phyloP scores from a whole-genome alignment of 2,113 vertebrate species.

The Myotis yumanensis region DNA sequence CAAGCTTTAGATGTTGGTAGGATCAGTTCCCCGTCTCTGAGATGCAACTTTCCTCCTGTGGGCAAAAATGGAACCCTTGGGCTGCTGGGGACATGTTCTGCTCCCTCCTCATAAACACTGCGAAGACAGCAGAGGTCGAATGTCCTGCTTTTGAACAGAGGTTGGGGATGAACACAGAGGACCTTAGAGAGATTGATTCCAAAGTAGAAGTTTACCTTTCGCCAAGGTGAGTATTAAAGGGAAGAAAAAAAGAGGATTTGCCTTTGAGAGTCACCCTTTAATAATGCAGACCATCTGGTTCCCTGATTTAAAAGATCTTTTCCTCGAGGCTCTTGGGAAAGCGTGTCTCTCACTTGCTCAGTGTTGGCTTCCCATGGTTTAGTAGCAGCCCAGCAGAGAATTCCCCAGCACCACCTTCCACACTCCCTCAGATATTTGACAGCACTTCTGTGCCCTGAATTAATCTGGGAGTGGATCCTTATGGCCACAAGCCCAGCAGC shows the following conservation, averaged over 20 bases:
- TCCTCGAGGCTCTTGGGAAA: slow-evolving; percentile 38
- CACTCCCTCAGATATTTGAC: slow-evolving; percentile 48
- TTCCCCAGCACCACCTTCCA: not conserved
- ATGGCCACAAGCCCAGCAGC: not conserved
- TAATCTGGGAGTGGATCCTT: not conserved
- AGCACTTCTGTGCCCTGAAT: not conserved
- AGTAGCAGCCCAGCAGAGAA: slow-evolving; percentile 41
- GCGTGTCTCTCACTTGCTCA: slow-evolving; percentile 66
- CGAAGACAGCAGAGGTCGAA: slow-evolving; percentile 18
- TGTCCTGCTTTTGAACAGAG: slow-evolving; percentile 3
- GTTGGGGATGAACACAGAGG: not conserved
- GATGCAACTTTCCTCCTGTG: not conserved
- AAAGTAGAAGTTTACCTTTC: slow-evolving; percentile 65
- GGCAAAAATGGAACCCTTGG: not conserved
- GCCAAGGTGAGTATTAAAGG: slow-evolving; percentile 69
- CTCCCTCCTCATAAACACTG: not conserved
- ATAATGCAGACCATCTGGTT: slow-evolving; percentile 72
- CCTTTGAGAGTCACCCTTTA: slow-evolving; percentile 68
- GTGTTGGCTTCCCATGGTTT: slow-evolving; percentile 9
- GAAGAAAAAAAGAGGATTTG: not conserved
- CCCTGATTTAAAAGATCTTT: slow-evolving; percentile 50
- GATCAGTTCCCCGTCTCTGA: not conserved
- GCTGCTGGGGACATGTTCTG: not conserved
- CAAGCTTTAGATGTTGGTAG: not conserved
- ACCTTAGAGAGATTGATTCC: slow-evolving; percentile 51